These are phyloP conservation scores for Clupea harengus DNA, from an alignment of 2,113 vertebrate species.

Conservation along the genomic window DNA sequence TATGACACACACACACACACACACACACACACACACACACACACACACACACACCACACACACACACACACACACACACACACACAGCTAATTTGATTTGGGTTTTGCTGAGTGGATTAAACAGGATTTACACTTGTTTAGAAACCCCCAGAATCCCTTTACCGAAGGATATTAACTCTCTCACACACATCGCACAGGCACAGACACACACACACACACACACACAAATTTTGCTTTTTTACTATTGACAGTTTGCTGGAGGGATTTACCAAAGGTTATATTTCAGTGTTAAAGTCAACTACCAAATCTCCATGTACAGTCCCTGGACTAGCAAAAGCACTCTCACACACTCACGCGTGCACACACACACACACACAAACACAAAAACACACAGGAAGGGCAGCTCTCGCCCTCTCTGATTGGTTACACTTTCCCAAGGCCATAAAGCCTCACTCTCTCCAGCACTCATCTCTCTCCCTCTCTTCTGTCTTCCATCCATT, in stretches of 20 bases:
- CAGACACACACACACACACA: background rate
- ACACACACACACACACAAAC: background rate
- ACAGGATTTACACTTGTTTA: background rate
- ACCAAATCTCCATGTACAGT: no score
- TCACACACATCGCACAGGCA: no score
- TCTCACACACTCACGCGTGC: background rate
- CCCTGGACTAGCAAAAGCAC: no score
- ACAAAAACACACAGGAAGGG: background rate
- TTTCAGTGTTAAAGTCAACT: no score
- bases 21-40: background rate
- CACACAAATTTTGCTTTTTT: background rate
- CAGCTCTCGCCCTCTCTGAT: no score
- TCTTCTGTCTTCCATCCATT: no score
- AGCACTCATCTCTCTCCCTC: no score
- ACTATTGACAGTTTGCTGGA: no score
- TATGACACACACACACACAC: background rate
- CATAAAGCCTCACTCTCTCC: no score
- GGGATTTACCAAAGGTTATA: no score
- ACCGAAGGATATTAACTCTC: background rate
- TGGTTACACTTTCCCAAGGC: no score
- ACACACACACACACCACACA: no score
- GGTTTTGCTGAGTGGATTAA: background rate
- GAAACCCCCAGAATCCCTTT: background rate
- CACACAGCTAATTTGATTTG: background rate
- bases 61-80: background rate